Evolutionary conservation across 2,888 invertebrate genomes (phyloP).

Genomic region (Pachydiplax longipennis): DNA sequence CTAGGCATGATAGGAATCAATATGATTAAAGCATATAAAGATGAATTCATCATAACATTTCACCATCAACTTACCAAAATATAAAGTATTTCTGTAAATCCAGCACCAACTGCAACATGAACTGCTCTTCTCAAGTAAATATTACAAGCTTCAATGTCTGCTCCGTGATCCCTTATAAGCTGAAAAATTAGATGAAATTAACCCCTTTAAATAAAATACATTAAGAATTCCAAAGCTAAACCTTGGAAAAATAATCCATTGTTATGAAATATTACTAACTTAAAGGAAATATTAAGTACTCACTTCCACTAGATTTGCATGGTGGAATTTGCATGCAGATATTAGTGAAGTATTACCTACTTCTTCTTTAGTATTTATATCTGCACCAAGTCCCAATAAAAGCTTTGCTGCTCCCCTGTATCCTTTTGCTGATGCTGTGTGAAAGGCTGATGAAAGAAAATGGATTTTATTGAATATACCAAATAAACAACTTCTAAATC

Average conservation of each 20-base stretch:
- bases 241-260: not conserved
- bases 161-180: not conserved
- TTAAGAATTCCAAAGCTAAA: not conserved
- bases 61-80: not conserved
- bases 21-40: no score
- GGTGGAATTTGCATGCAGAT: not conserved
- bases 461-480: not conserved
- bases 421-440: not conserved
- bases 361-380: not conserved
- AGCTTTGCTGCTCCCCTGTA: not conserved
- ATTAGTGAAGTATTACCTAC: conserved; percentile 4
- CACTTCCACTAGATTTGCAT: not conserved
- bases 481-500: no score
- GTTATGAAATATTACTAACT: not conserved
- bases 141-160: not conserved
- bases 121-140: not conserved
- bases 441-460: not conserved
- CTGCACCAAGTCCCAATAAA: not conserved
- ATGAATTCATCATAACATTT: no score
- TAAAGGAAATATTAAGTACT: not conserved
- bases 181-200: not conserved
- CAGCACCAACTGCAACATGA: not conserved
- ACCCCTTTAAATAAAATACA: not conserved
- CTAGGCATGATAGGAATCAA: no score
- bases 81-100: not conserved